Evolutionary conservation across 2,797 vertebrate species (phyloP).

Genomic region (Rhadinocentrus ornatus): DNA sequence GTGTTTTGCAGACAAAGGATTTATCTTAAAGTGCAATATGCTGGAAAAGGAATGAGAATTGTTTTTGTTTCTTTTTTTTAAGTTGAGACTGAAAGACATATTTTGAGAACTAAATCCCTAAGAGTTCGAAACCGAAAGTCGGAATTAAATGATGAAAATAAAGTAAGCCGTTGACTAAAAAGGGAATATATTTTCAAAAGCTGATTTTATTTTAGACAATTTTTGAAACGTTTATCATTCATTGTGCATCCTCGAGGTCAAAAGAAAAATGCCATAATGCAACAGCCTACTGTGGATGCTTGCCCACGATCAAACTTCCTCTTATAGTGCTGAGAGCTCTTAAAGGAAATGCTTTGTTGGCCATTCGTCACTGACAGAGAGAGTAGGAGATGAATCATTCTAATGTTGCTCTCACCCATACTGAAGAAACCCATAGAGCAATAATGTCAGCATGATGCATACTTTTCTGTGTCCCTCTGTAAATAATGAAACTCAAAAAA

Average conservation of each 20-base stretch:
- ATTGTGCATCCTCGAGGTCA: constrained; percentile 1
- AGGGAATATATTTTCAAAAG: background rate
- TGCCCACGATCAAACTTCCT: constrained; percentile 41
- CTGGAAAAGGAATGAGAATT: background rate
- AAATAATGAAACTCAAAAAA: constrained; percentile 36
- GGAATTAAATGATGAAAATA: background rate
- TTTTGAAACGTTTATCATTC: background rate
- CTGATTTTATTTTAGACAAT: background rate
- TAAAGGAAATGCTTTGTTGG: constrained; percentile 52
- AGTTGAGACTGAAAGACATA: background rate
- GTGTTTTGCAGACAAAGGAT: background rate
- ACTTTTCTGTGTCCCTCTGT: constrained; percentile 22
- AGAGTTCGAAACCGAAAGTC: background rate
- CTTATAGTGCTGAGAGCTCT: constrained; percentile 53
- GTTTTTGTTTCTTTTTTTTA: background rate
- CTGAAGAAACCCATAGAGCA: constrained; percentile 57
- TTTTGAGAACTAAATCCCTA: background rate
- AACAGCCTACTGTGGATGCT: constrained; percentile 18
- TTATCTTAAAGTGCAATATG: background rate
- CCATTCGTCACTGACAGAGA: constrained; percentile 61
- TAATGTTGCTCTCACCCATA: constrained; percentile 58
- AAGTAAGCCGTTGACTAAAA: background rate
- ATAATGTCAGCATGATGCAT: constrained; percentile 56
- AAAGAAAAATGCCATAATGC: constrained; percentile 4
- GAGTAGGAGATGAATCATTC: constrained; percentile 69